A percentile compares a stretch with the other conserved stretches of the same genome.
These are phyloP conservation scores for Hymenochirus boettgeri DNA, from an alignment of 2,113 vertebrate genomes.

Conservation along the genomic window DNA sequence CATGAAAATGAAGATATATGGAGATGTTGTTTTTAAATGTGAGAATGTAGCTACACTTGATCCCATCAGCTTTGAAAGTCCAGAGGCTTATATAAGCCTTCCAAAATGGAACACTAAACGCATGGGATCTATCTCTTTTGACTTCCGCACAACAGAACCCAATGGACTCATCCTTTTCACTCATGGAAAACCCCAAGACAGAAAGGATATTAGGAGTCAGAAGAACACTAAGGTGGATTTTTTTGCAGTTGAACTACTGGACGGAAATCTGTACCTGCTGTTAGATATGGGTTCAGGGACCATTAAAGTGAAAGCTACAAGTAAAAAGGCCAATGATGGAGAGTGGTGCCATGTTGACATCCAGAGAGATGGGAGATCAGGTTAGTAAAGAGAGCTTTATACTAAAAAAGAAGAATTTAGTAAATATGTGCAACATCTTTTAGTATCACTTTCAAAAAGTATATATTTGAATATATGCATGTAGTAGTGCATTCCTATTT, in stretches of 20 bases:
- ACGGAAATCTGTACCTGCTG: conserved; percentile 87
- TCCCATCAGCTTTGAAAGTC: conserved; percentile 93
- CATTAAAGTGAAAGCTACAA: conserved; percentile 94
- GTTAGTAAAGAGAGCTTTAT: conserved; percentile 57
- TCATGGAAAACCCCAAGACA: conserved; percentile 86
- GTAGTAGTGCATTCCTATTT: too few species aligned
- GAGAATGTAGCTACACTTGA: conserved; percentile 93
- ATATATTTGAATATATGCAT: too few species aligned
- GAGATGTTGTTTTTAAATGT: conserved; percentile 89
- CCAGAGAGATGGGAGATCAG: conserved; percentile 92
- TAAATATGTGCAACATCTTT: too few species aligned
- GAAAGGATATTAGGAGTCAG: conserved; percentile 79
- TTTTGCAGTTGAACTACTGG: conserved; percentile 91
- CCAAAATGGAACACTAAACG: conserved; percentile 98
- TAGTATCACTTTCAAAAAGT: too few species aligned
- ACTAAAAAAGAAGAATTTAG: too few species aligned
- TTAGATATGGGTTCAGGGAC: conserved; percentile 97
- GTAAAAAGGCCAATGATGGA: conserved; percentile 91
- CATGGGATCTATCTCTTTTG: conserved; percentile 94
- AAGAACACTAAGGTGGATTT: conserved; percentile 97
- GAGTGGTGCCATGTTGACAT: conserved; percentile 97
- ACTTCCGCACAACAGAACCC: conserved; percentile 92
- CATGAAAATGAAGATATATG: conserved; percentile 97
- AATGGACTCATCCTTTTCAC: conserved; percentile 95
- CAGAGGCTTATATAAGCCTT: conserved; percentile 87